These are phyloP conservation scores for Eustalomyia histrio DNA, from an alignment of 2,888 invertebrate species.

Conservation along the genomic window DNA sequence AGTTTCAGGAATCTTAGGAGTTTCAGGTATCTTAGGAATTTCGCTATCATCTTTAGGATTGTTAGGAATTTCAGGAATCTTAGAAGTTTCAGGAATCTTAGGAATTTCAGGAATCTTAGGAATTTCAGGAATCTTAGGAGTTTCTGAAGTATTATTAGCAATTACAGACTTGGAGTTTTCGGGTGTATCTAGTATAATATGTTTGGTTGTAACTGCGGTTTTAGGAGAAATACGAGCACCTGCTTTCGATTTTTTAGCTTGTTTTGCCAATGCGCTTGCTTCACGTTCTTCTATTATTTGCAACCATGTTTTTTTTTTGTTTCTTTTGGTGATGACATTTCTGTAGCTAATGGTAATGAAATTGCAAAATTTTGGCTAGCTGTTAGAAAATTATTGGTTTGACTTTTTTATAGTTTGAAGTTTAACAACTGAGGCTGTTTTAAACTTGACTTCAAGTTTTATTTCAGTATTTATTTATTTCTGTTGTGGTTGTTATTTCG, in stretches of 20 bases:
- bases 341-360: neutral
- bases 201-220: too few relatives aligned
- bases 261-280: slow-evolving; percentile 84
- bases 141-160: neutral
- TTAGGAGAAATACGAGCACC: neutral
- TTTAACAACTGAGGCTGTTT: slow-evolving; percentile 56
- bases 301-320: slow-evolving; percentile 78
- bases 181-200: neutral
- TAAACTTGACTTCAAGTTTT: slow-evolving; percentile 57
- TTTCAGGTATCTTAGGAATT: too few relatives aligned
- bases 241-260: slow-evolving; percentile 80
- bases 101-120: too few relatives aligned
- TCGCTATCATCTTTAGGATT: too few relatives aligned
- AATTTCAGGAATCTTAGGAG: too few relatives aligned
- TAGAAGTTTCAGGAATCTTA: too few relatives aligned
- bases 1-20: too few relatives aligned
- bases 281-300: slow-evolving; percentile 84
- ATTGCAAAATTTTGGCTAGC: neutral
- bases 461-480: slow-evolving; percentile 64
- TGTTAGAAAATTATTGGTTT: neutral
- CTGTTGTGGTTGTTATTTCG: slow-evolving; percentile 52
- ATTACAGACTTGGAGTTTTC: neutral
- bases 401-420: slow-evolving; percentile 43
- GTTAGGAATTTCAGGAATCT: too few relatives aligned
- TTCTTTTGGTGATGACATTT: neutral